These are phyloP conservation scores for Anas capensis DNA, from an alignment of 2,797 vertebrate species.

Conservation along the genomic window DNA sequence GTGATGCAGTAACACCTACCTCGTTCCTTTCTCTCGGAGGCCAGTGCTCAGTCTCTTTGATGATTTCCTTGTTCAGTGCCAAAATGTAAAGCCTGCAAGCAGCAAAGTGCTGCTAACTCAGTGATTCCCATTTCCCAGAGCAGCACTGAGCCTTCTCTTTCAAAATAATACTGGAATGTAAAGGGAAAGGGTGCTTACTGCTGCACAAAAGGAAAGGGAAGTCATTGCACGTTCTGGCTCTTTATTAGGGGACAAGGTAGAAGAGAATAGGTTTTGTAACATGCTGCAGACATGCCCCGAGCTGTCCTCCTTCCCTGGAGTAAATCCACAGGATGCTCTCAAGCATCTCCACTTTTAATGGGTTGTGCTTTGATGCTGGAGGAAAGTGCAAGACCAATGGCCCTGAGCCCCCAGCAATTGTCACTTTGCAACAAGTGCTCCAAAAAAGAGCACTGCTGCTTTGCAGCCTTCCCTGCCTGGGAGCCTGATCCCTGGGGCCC, in stretches of 20 bases:
- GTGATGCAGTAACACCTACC: background rate
- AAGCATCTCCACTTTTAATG: background rate
- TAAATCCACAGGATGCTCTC: background rate
- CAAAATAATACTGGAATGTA: background rate
- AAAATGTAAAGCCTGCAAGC: slow-evolving; percentile 39
- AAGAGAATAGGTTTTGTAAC: background rate
- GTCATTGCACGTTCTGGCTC: background rate
- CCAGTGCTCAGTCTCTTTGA: background rate
- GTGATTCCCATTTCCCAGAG: slow-evolving; percentile 46
- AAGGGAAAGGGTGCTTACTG: slow-evolving; percentile 6
- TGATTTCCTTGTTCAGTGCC: slow-evolving; percentile 55
- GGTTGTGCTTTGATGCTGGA: background rate
- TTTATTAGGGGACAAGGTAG: slow-evolving; percentile 9
- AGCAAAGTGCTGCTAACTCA: slow-evolving; percentile 57
- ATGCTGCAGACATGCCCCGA: background rate
- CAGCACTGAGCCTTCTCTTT: slow-evolving; percentile 28
- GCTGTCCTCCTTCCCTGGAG: background rate
- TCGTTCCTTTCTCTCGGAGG: background rate
- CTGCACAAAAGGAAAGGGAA: slow-evolving; percentile 32
- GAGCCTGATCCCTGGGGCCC: background rate
- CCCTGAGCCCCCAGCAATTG: background rate
- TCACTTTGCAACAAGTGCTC: background rate
- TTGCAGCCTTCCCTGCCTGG: background rate
- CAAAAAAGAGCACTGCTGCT: background rate
- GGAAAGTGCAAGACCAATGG: background rate